A percentile compares a stretch with the other conserved stretches of the same genome.
Evolutionary conservation across 2,797 vertebrate species (phyloP).

Genomic region (Neosalanx taihuensis): DNA sequence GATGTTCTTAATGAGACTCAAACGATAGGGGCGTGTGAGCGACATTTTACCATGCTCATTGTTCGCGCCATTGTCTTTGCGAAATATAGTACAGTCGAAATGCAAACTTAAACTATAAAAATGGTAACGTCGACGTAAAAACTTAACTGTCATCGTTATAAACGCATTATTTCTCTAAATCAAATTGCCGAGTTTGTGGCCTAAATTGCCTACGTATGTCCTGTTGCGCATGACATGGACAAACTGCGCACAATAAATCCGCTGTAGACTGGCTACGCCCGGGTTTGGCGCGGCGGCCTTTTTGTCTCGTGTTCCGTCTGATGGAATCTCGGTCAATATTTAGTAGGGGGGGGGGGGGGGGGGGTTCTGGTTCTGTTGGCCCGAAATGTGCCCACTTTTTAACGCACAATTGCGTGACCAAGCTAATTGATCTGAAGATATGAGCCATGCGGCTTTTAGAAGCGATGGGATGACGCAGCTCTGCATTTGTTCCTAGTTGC

Average conservation of each 20-base stretch:
- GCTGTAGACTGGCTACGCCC: neutral
- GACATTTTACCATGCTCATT: conserved; percentile 1
- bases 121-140: no score
- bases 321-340: neutral
- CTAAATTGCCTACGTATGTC: neutral
- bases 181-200: neutral
- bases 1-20: no score
- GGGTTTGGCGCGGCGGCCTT: neutral
- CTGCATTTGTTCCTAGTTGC: no score
- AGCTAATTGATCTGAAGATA: no score
- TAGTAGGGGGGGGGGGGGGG: neutral
- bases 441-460: no score
- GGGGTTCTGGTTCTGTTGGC: no score
- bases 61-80: neutral
- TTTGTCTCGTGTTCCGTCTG: neutral
- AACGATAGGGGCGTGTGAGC: neutral
- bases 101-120: neutral
- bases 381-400: no score
- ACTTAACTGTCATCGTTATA: neutral
- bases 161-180: neutral
- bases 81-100: neutral
- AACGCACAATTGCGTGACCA: no score
- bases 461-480: no score
- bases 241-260: neutral
- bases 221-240: neutral